Percentiles rank a stretch among this genome's conserved stretches.
Conservation (phyloP, 2,113 vertebrate genomes). For the Cromileptes altivelis region DNA sequence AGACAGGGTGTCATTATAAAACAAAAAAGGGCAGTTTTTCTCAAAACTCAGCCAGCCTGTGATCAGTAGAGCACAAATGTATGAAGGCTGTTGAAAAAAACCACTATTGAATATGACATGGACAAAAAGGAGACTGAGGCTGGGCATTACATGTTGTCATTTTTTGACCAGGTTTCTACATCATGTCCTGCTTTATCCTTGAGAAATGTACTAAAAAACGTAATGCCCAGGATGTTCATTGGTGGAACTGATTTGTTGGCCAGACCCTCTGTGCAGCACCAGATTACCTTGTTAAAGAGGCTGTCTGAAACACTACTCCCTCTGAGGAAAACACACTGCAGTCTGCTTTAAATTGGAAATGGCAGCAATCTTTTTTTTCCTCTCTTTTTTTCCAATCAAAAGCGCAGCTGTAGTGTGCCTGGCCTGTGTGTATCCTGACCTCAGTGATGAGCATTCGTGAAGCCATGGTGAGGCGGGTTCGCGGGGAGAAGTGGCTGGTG, state of each 20-base stretch:
- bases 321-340: slow-evolving; percentile 20
- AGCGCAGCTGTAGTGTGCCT: neutral
- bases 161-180: neutral
- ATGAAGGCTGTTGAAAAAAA: no score
- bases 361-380: slow-evolving; percentile 10
- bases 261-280: neutral
- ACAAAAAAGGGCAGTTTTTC: no score
- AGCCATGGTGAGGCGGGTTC: slow-evolving; percentile 98
- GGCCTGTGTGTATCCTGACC: slow-evolving; percentile 75
- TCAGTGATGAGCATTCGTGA: slow-evolving; percentile 99
- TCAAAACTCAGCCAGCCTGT: no score
- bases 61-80: no score
- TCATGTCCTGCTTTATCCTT: neutral
- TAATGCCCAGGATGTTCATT: neutral
- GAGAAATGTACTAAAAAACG: neutral
- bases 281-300: slow-evolving; percentile 39
- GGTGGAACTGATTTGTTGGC: slow-evolving; percentile 10
- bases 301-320: slow-evolving; percentile 21
- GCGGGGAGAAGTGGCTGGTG: slow-evolving; percentile 97
- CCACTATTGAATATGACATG: no score
- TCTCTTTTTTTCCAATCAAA: slow-evolving; percentile 6
- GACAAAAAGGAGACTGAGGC: no score
- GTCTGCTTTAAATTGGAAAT: slow-evolving; percentile 24
- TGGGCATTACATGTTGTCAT: no score
- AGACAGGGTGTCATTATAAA: no score